These are phyloP conservation scores for Odontamblyopus rebecca DNA, from an alignment of 2,797 vertebrate species.

Conservation along the genomic window DNA sequence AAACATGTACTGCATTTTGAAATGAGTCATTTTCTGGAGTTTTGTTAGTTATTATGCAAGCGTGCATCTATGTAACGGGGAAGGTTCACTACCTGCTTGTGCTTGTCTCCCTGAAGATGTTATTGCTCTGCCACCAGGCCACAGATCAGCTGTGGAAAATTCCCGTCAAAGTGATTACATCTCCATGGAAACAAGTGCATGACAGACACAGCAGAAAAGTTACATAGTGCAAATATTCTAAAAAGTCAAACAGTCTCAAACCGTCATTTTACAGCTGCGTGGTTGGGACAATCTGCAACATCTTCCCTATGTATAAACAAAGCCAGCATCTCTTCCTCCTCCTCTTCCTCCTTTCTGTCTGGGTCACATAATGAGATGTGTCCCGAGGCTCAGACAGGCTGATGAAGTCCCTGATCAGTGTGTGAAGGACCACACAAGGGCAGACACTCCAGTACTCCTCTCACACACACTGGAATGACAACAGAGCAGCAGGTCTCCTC, in stretches of 20 bases:
- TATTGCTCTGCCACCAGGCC: too few relatives aligned
- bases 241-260: background rate
- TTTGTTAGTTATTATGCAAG: too few relatives aligned
- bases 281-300: background rate
- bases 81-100: too few relatives aligned
- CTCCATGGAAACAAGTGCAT: too few relatives aligned
- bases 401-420: constrained; percentile 9
- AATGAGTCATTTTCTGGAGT: too few relatives aligned
- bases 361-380: constrained; percentile 9
- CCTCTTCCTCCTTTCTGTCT: background rate
- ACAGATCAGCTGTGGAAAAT: too few relatives aligned
- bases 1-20: too few relatives aligned
- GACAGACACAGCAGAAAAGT: too few relatives aligned
- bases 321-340: background rate
- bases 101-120: too few relatives aligned
- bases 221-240: background rate
- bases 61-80: too few relatives aligned
- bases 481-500: background rate
- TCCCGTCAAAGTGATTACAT: too few relatives aligned
- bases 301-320: background rate
- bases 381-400: constrained; percentile 5
- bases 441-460: background rate
- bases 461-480: background rate
- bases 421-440: constrained; percentile 8
- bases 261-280: background rate